A percentile compares a stretch with the other conserved stretches of the same genome.
Evolutionary conservation across 2,888 invertebrate species (phyloP).

Genomic region (Cerceris ruficornis): DNA sequence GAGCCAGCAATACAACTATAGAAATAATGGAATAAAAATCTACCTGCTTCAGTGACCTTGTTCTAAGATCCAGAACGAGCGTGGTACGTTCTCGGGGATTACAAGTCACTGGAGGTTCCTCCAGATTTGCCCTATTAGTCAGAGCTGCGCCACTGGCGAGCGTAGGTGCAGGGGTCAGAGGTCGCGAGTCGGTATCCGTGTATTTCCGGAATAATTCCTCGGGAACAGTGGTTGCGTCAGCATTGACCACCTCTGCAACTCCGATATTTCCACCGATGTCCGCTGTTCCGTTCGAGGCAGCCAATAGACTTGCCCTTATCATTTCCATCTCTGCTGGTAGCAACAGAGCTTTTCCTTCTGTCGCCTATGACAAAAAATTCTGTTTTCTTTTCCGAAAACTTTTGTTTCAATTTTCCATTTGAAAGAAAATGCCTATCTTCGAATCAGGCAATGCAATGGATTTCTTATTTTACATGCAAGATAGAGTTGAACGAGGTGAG

Average conservation of each 20-base stretch:
- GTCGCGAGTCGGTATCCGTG: conserved; percentile 92
- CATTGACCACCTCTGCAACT: conserved; percentile 27
- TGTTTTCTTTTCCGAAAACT: no score
- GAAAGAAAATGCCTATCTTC: no score
- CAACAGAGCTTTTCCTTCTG: conserved; percentile 76
- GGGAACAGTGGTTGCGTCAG: conserved; percentile 65
- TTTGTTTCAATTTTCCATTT: no score
- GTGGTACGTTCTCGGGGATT: conserved; percentile 78
- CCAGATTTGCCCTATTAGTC: conserved; percentile 59
- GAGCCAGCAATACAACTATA: not conserved
- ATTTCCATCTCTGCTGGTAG: conserved; percentile 77
- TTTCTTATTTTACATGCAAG: no score
- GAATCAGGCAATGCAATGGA: no score
- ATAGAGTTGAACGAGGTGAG: no score
- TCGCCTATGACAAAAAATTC: conserved; percentile 66
- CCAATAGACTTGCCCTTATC: conserved; percentile 72
- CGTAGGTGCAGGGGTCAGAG: conserved; percentile 91
- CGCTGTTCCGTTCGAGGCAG: conserved; percentile 48
- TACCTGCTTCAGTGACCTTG: conserved; percentile 66
- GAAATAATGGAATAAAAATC: conserved; percentile 4
- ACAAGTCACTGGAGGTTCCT: conserved; percentile 66
- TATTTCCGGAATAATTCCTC: conserved; percentile 84
- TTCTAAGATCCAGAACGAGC: conserved; percentile 80
- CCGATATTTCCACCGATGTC: conserved; percentile 19
- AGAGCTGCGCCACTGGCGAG: conserved; percentile 84